Base-by-base conservation (phyloP, 2,797 vertebrate species). In the Oreochromis mossambicus region DNA sequence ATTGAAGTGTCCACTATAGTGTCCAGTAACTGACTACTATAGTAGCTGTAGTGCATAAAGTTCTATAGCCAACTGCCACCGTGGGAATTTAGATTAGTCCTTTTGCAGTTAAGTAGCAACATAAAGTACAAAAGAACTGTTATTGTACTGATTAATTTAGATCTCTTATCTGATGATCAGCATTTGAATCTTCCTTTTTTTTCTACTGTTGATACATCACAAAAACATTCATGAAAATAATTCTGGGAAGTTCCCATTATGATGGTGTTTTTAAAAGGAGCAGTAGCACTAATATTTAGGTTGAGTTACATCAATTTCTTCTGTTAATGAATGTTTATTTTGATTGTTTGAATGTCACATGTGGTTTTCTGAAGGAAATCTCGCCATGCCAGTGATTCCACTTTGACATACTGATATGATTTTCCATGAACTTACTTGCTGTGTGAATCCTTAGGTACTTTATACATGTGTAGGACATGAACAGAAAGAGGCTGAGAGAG, bases 371-470 rank as follows among this genome's bases (percentile, higher is more conserved):
- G 12, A 80, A 66, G 51, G 4, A 77, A 80, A 55, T 58, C 7
- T 21, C 19, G 7, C 51, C 52, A 21, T 32, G 7, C 19, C 36
- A 6, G 61, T 54, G n/a, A 55, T 8, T 54, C n/a, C 14, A 48
- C 21, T 63, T 12, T 48, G 6, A 75, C 19, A 2, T 79, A 5
- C n/a, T n/a, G 12, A 50, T 26, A 43, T 56, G 10, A 55, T 32
- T 81, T 83, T 83, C 46, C 17, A 34, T 77, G 17, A 36, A 78
- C 95, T 93, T 91, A 96, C 96, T 54, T 90, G 79, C 19, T 83
- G 19, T 87, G 2, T 1, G 29, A 78, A 66, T 95, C 82, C 26
- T 89, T 4, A 24, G 29, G 1, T 10, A 84, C 76, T 81, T 91
- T 7, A 81, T 70, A 9, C 77, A 92, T 6, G 3, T 14, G 41